Base-by-base conservation (phyloP, 2,113 vertebrate species). In the Cyprinodon variegatus region DNA sequence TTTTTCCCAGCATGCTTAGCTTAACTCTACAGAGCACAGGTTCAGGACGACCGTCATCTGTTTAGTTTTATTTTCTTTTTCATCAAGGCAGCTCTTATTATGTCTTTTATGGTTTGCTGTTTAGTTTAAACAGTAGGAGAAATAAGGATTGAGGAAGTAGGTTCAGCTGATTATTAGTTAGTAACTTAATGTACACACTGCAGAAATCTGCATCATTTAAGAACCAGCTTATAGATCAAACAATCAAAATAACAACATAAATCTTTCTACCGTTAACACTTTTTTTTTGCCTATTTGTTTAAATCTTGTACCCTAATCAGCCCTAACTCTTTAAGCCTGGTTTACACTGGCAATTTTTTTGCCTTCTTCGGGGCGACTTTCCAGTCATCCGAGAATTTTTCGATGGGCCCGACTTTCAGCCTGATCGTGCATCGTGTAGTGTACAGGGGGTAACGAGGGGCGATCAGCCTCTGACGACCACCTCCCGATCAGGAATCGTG, bases 101-200 rank as follows among this genome's bases (percentile, higher is more conserved):
- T 79, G 77, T 68, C 15, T 75, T 45, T 41, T 45, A 20, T 53
- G 59, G 53, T 65, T 81, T 83, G 82, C 74, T 74, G 46, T 83
- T 72, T 50, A 62, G 68, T 84, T 87, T 76, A 81, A 81, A 78
- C 75, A 65, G 77, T 66, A 83, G 81, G 86, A 72, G 75, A 83
- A 76, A 71, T 76, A 84, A 82, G 75, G 86, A 81, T 85, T 79
- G 4, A 15, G 13, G 29, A 37, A 36, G 12, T 5, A 45, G n/a
- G 43, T n/a, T 57, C 29, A 64, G 8, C 10, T 40, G 40, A 39
- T 11, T 29, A 11, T 5, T 45, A 12, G 29, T 40, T 5, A n/a
- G 38, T 10, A 41, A 41, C n/a, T 11, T 5, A 43, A 64, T 20
- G 14, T 15, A 63, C 10, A 15, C 10, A 2, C 8, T 15, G 40